phyloP scores from a whole-genome alignment of 2,888 invertebrate species.

The Harmothoe impar region DNA sequence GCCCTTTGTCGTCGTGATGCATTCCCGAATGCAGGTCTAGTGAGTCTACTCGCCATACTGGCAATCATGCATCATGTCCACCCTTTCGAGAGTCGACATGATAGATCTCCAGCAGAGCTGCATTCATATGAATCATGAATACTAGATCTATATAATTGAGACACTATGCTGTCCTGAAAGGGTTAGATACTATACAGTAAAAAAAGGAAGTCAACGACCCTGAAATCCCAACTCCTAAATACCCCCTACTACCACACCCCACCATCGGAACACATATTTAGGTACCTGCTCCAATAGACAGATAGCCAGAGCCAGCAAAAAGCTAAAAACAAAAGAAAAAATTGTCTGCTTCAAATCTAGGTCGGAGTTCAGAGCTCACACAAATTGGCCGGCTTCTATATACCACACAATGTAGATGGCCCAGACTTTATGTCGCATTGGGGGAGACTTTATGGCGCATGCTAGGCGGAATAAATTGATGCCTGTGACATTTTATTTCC shows the following conservation, averaged over 20 bases:
- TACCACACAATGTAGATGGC: background rate
- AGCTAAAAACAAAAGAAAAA: background rate
- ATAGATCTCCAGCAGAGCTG: too few species aligned
- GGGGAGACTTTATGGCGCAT: background rate
- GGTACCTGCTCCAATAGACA: background rate
- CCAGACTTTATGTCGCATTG: background rate
- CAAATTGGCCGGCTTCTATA: background rate
- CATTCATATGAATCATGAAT: too few species aligned
- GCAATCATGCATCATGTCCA: too few species aligned
- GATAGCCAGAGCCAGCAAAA: background rate
- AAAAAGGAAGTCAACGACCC: background rate
- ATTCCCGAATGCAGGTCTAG: too few species aligned
- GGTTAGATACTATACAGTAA: too few species aligned
- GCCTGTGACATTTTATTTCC: background rate
- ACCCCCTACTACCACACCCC: background rate
- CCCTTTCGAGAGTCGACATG: too few species aligned
- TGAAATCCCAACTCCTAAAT: background rate
- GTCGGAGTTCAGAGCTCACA: background rate
- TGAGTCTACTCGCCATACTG: too few species aligned
- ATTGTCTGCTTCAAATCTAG: slow-evolving; percentile 16
- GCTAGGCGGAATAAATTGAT: background rate
- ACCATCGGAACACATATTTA: background rate
- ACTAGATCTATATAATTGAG: too few species aligned
- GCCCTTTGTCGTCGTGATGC: too few species aligned
- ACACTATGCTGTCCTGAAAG: too few species aligned